Base-by-base conservation (phyloP, 2,888 invertebrate genomes). In the Subacronicta megacephala region DNA sequence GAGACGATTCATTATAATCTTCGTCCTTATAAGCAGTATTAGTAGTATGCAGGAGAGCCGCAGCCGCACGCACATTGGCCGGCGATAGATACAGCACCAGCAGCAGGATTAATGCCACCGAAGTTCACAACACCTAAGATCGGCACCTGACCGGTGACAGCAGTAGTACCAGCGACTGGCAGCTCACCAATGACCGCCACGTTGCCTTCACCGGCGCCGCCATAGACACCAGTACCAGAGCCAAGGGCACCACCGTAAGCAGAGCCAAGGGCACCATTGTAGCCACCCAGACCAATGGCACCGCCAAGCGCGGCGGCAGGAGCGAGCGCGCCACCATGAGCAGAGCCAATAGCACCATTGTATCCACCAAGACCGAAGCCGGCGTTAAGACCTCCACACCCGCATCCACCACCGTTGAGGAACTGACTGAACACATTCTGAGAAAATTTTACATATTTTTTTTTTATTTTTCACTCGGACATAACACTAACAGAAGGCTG, bases 21-120 rank as follows among this genome's bases (percentile, higher is more conserved):
- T n/a, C n/a, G n/a, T n/a, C n/a, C n/a, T n/a, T n/a, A n/a, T n/a
- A n/a, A n/a, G 12, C 12, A 12, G 12, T 29, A 36, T 26, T 9
- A 43, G 33, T 45, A 63, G 33, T 61, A 61, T 2, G 10, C 7
- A 16, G 62, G 51, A 5, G 37, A 10, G 1, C 43, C 41, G 10
- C 72, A 72, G 16, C 65, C 70, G 17, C 73, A 84, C 0, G 77
- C 79, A 61, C 86, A 86, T 50, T 77, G 72, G 3, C 86, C 87
- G n/a, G 76, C 52, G 57, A 89, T 84, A 42, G 80, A 73, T 45
- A 87, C 86, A 4, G 75, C 53, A 33, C 89, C 89, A 58, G 73
- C 77, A 56, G 87, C 86, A 7, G 78, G 73, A 7, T 87, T 75
- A 35, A 62, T 46, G 3, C 88, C 89, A 0, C 85, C 74, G 56